Evolutionary conservation across 2,113 vertebrate species (phyloP).

Genomic region (Podocnemis expansa): DNA sequence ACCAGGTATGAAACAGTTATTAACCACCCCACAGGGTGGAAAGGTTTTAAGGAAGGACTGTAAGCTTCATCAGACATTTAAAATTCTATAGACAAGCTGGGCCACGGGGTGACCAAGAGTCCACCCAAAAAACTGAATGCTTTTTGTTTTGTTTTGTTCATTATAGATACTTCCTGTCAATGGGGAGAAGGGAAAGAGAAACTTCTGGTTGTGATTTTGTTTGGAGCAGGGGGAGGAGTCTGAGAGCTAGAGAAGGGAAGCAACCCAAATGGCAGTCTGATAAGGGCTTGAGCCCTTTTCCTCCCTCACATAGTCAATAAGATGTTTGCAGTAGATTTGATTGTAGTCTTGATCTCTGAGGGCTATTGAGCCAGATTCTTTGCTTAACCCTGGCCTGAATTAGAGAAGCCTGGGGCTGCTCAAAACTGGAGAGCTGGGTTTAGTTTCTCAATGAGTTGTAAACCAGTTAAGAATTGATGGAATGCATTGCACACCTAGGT

Average conservation of each 20-base stretch:
- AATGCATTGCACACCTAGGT: neutral
- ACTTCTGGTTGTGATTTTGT: too few relatives aligned
- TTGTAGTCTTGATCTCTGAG: neutral
- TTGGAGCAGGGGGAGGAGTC: too few relatives aligned
- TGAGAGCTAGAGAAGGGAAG: neutral
- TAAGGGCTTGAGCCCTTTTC: neutral
- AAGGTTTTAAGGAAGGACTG: too few relatives aligned
- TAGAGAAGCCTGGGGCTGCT: neutral
- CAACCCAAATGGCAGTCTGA: neutral
- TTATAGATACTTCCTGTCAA: neutral
- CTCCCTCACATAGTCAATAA: neutral
- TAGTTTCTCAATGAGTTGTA: neutral
- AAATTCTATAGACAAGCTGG: neutral
- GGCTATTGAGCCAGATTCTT: neutral
- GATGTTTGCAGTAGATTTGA: neutral
- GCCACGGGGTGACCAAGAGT: neutral
- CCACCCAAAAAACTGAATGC: neutral
- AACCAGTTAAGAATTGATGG: neutral
- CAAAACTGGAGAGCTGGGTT: neutral
- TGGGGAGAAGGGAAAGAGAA: neutral
- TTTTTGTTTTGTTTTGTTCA: neutral
- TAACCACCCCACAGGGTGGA: neutral
- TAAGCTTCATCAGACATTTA: neutral
- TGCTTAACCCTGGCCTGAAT: neutral
- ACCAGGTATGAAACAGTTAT: neutral